Conservation (phyloP, 2,888 invertebrate genomes). For the Conistra vaccinii region DNA sequence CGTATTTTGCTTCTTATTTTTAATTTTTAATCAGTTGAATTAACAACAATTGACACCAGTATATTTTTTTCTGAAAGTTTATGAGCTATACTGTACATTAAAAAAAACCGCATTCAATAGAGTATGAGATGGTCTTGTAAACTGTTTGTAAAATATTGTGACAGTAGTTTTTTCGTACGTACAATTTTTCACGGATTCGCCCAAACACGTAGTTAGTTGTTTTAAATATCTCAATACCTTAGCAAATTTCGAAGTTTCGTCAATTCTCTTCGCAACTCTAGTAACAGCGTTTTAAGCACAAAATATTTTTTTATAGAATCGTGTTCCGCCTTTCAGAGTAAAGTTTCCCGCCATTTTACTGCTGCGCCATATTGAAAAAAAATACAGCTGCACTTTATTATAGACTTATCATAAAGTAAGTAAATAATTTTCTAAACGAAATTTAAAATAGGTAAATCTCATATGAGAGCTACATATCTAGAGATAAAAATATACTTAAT, state of each 20-base stretch:
- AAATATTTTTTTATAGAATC: constrained; percentile 55
- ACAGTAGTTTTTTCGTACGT: no score
- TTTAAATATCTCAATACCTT: constrained; percentile 44
- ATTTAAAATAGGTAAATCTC: constrained; percentile 44
- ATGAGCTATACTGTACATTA: no score
- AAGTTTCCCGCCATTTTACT: constrained; percentile 51
- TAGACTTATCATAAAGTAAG: constrained; percentile 23
- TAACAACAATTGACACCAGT: no score
- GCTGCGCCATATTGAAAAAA: constrained; percentile 53
- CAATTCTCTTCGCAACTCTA: constrained; percentile 44
- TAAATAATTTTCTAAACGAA: constrained; percentile 46
- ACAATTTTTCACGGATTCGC: no score
- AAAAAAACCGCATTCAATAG: no score
- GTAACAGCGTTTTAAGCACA: constrained; percentile 58
- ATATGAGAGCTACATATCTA: constrained; percentile 66
- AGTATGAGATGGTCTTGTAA: no score
- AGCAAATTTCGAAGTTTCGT: constrained; percentile 36
- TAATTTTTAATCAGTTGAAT: no score
- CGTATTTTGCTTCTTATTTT: no score
- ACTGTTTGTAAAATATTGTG: no score
- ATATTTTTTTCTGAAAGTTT: no score
- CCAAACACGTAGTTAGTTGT: constrained; percentile 47
- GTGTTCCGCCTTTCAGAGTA: constrained; percentile 60
- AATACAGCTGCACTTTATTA: constrained; percentile 26
- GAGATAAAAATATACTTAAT: constrained; percentile 52